Conservation (phyloP, 1,140 invertebrate species). For the Stenopsyche tienmushanensis region DNA sequence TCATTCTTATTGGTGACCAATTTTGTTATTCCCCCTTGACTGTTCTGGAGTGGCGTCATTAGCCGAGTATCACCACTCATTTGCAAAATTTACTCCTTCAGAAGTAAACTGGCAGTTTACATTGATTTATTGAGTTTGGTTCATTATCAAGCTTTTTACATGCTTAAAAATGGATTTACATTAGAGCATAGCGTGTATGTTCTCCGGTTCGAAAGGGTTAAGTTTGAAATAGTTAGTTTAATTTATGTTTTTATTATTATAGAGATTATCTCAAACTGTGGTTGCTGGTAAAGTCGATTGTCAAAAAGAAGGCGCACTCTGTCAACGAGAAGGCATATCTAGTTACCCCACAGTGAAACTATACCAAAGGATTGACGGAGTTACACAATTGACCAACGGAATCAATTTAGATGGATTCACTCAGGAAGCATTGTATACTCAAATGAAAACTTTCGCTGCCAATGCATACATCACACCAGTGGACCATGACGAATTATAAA, state of each 20-base stretch:
- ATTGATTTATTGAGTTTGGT: too few relatives aligned
- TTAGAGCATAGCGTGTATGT: too few relatives aligned
- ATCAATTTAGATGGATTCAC: conserved; percentile 29
- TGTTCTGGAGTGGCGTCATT: too few relatives aligned
- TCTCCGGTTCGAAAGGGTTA: too few relatives aligned
- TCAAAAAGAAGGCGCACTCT: conserved; percentile 35
- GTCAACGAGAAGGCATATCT: conserved; percentile 24
- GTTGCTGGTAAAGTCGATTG: conserved; percentile 38
- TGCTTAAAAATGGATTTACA: too few relatives aligned
- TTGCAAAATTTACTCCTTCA: too few relatives aligned
- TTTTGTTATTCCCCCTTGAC: too few relatives aligned
- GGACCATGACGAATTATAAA: conserved; percentile 38
- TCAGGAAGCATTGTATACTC: conserved; percentile 27
- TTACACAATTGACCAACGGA: conserved; percentile 23
- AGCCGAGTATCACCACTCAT: too few relatives aligned
- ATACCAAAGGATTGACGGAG: conserved; percentile 36
- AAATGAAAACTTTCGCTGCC: conserved; percentile 28
- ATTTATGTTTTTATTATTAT: conserved; percentile 14
- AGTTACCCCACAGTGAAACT: conserved; percentile 39
- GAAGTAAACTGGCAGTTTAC: too few relatives aligned
- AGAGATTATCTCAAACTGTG: conserved; percentile 33
- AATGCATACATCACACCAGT: conserved; percentile 37
- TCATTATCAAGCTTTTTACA: too few relatives aligned
- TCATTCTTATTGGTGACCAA: too few relatives aligned
- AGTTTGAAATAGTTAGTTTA: too few relatives aligned